These are phyloP conservation scores for Yponomeuta evonymella DNA, from an alignment of 2,888 invertebrate species.

Conservation along the genomic window DNA sequence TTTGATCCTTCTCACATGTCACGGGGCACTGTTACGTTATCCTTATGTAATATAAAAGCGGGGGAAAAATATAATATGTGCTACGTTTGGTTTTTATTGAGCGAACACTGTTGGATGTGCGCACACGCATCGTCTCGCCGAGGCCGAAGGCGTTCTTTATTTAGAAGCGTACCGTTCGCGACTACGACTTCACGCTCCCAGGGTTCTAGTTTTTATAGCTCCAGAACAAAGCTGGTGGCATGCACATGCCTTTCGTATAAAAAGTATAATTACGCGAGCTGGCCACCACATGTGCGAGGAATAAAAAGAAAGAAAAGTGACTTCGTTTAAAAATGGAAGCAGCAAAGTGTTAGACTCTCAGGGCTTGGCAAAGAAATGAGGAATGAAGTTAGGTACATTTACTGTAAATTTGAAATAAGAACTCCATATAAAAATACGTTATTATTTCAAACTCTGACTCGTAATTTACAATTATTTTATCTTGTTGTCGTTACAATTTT, in stretches of 20 bases:
- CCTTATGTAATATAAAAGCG: constrained; percentile 30
- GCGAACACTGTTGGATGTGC: constrained; percentile 48
- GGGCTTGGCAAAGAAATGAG: neutral
- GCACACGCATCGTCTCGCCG: constrained; percentile 64
- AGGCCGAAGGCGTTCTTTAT: constrained; percentile 60
- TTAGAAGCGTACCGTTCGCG: constrained; percentile 58
- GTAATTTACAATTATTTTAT: too few relatives aligned
- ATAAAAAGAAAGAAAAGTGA: neutral
- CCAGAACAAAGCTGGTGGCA: neutral
- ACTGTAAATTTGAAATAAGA: too few relatives aligned
- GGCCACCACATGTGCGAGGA: neutral
- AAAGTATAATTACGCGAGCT: neutral
- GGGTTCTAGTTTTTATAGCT: constrained; percentile 19
- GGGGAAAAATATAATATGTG: constrained; percentile 67
- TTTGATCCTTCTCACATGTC: constrained; percentile 11
- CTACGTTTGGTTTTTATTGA: constrained; percentile 67
- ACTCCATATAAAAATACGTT: too few relatives aligned
- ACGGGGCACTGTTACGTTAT: constrained; percentile 29
- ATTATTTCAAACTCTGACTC: too few relatives aligned
- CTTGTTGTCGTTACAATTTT: too few relatives aligned
- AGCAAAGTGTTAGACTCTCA: too few relatives aligned
- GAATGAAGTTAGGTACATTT: too few relatives aligned
- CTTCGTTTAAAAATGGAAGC: neutral
- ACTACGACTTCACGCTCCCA: constrained; percentile 39
- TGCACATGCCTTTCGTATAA: neutral